Evolutionary conservation across 2,113 vertebrate species (phyloP).

Genomic region (Lamprologus lemairii): DNA sequence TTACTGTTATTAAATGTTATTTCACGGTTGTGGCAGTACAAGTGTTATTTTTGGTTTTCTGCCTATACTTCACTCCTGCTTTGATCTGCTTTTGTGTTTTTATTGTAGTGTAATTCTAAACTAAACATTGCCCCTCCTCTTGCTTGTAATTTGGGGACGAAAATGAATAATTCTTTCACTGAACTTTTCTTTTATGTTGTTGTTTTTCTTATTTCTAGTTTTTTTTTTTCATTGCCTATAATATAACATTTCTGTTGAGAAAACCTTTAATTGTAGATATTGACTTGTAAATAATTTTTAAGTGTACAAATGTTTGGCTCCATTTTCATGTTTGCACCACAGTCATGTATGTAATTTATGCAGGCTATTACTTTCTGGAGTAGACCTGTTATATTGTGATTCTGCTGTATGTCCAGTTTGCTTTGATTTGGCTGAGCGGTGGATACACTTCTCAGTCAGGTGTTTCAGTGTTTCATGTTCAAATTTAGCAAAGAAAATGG

Average conservation of each 20-base stretch:
- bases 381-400: constrained; percentile 35
- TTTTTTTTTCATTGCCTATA: neutral
- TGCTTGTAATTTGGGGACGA: neutral
- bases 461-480: constrained; percentile 11
- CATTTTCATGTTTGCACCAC: constrained; percentile 34
- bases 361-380: constrained; percentile 16
- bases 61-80: neutral
- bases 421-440: constrained; percentile 22
- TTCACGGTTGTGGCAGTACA: constrained; percentile 1
- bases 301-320: constrained; percentile 39
- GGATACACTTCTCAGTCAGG: neutral
- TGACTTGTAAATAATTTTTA: constrained; percentile 54
- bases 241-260: neutral
- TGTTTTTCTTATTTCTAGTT: neutral
- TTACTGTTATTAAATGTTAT: constrained; percentile 21
- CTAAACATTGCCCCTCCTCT: neutral
- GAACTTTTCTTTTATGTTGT: neutral
- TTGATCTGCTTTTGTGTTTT: neutral
- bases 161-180: neutral
- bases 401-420: constrained; percentile 15
- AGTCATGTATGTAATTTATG: constrained; percentile 1
- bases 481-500: constrained; percentile 16
- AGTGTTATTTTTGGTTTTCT: neutral
- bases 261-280: constrained; percentile 47
- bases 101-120: neutral